Base-by-base conservation (phyloP, 2,888 invertebrate species). In the Sarcophaga carnaria region DNA sequence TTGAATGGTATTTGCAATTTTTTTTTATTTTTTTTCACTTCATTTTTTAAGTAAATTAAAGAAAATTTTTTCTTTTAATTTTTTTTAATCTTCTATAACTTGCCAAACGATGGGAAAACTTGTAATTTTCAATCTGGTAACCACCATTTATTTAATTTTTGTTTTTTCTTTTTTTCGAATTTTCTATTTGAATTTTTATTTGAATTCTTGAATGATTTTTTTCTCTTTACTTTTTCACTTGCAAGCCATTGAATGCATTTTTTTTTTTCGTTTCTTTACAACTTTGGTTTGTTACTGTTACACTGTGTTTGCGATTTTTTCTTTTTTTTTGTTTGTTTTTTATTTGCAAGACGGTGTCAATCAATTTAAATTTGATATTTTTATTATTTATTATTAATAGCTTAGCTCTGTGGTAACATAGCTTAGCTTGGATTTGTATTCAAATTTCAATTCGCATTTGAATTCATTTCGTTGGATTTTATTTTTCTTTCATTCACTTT, bases 321-420 rank as follows among this genome's bases (percentile, higher is more conserved):
- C 20, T 20, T 20, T 20, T 20, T 20, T 22, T 22, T 22, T 22
- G 22, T 22, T 22, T 22, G 22, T 22, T 22, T 22, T 22, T 22
- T 22, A 22, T 25, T 4, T 80, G 86, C 83, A 80, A 80, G 83
- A 83, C 83, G 83, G 69, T 86, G 86, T 86, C 83, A 86, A 86
- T 86, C 86, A 83, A 86, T 83, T 86, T 83, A 80, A 83, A 86
- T 86, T 83, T 86, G 80, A 80, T 83, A 80, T 86, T 86, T 86
- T 80, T 83, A 86, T 83, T 86, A 86, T 86, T 83, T 83, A 86
- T 86, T 86, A 79, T 70, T 76, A 85, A 86, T 86, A 86, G 80
- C 60, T 83, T 59, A 67, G 77, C 37, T 37, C 8, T 37, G 8
- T 37, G 54, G 14, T 54, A 49, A 22, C 12, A 49, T 49, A 12